Conservation (phyloP, 2,113 vertebrate species). For the Orcinus orca region DNA sequence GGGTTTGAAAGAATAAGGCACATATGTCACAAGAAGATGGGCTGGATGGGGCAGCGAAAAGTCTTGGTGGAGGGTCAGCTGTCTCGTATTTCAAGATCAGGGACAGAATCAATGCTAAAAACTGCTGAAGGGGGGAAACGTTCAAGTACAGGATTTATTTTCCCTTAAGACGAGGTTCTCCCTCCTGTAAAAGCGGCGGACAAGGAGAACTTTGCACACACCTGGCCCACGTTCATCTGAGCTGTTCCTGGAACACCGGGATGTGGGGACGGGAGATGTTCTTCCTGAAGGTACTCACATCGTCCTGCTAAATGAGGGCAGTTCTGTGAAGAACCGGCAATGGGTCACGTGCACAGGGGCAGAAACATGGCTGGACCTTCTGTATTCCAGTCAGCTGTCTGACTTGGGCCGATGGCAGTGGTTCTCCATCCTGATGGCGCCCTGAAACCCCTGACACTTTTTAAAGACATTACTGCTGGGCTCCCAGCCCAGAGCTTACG, state of each 20-base stretch:
- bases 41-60: neutral
- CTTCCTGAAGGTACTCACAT: neutral
- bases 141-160: neutral
- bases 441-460: neutral
- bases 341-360: neutral
- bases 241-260: neutral
- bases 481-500: neutral
- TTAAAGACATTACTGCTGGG: neutral
- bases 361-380: neutral
- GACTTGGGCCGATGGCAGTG: neutral
- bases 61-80: slow-evolving; percentile 11
- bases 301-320: neutral
- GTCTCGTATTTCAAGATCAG: slow-evolving; percentile 15
- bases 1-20: slow-evolving; percentile 10
- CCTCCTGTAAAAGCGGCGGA: neutral
- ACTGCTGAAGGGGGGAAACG: neutral
- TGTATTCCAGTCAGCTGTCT: neutral
- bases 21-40: neutral
- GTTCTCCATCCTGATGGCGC: neutral
- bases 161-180: neutral
- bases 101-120: slow-evolving; percentile 26
- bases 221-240: neutral
- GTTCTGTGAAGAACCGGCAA: neutral
- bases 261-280: neutral
- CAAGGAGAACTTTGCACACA: neutral